These are phyloP conservation scores for Sebastes fasciatus DNA, from an alignment of 2,113 vertebrate genomes.

Conservation along the genomic window DNA sequence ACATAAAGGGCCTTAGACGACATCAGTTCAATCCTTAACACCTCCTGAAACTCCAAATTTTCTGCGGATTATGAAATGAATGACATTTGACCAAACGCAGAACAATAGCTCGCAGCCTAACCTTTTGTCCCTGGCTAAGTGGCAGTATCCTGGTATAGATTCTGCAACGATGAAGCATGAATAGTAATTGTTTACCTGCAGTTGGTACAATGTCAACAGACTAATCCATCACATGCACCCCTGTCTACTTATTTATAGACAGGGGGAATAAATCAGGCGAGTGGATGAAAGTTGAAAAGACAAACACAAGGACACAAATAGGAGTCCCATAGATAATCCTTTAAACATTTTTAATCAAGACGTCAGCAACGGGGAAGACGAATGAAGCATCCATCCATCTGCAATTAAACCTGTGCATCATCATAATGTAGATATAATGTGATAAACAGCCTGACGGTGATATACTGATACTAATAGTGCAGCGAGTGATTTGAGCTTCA, in stretches of 20 bases:
- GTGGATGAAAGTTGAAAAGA: conserved; percentile 81
- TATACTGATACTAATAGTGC: conserved; percentile 68
- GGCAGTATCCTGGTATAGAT: conserved; percentile 82
- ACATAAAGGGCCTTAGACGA: not conserved
- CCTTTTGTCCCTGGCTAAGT: conserved; percentile 78
- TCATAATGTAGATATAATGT: conserved; percentile 79
- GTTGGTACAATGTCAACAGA: conserved; percentile 81
- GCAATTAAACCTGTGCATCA: conserved; percentile 83
- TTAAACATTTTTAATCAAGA: conserved; percentile 83
- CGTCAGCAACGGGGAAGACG: conserved; percentile 74
- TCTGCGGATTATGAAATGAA: conserved; percentile 39
- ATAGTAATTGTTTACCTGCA: conserved; percentile 84
- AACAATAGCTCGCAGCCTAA: conserved; percentile 73
- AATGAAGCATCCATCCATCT: conserved; percentile 78
- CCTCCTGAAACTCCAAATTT: conserved; percentile 11
- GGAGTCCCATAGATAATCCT: conserved; percentile 74
- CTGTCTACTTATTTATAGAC: conserved; percentile 81
- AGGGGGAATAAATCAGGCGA: conserved; percentile 77
- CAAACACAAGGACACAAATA: conserved; percentile 82
- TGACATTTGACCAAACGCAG: conserved; percentile 69
- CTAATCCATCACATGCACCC: conserved; percentile 75
- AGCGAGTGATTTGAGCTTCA: conserved; percentile 65
- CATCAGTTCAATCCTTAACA: not conserved
- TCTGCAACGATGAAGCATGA: conserved; percentile 74
- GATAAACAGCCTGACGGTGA: conserved; percentile 75